Evolutionary conservation across 1,140 invertebrate genomes (phyloP).

Genomic region (Trichonephila inaurata): DNA sequence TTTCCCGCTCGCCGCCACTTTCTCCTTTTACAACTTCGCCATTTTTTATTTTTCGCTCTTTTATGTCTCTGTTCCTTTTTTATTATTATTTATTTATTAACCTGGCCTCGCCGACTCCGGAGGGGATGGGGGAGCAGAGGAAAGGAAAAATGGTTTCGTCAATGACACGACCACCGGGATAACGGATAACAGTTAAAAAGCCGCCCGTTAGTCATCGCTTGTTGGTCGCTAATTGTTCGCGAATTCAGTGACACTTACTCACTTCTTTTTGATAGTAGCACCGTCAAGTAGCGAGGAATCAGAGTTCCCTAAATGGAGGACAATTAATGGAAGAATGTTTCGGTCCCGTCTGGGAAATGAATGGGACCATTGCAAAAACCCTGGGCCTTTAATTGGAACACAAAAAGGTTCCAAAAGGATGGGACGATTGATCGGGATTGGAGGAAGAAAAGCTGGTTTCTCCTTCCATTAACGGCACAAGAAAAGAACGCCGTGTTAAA

Average conservation of each 20-base stretch:
- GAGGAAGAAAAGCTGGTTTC: conserved; percentile 12
- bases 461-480: not conserved
- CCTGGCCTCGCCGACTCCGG: conserved; percentile 38
- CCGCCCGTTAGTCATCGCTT: conserved; percentile 65
- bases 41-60: conserved; percentile 27
- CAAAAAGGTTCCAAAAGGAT: conserved; percentile 38
- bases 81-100: conserved; percentile 42
- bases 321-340: conserved; percentile 4
- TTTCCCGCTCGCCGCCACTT: not conserved
- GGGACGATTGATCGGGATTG: not conserved
- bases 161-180: conserved; percentile 42
- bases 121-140: not conserved
- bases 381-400: conserved; percentile 34
- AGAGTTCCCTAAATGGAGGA: conserved; percentile 29
- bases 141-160: conserved; percentile 31
- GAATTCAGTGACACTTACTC: conserved; percentile 65
- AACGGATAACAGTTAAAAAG: conserved; percentile 62
- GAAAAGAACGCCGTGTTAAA: not conserved
- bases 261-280: not conserved
- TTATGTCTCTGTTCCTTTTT: not conserved
- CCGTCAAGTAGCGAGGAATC: conserved; percentile 18
- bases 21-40: not conserved
- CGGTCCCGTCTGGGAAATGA: not conserved
- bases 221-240: conserved; percentile 71
- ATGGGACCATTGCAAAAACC: not conserved